These are phyloP conservation scores for Morone chrysops DNA, from an alignment of 2,113 vertebrate genomes.

Conservation along the genomic window DNA sequence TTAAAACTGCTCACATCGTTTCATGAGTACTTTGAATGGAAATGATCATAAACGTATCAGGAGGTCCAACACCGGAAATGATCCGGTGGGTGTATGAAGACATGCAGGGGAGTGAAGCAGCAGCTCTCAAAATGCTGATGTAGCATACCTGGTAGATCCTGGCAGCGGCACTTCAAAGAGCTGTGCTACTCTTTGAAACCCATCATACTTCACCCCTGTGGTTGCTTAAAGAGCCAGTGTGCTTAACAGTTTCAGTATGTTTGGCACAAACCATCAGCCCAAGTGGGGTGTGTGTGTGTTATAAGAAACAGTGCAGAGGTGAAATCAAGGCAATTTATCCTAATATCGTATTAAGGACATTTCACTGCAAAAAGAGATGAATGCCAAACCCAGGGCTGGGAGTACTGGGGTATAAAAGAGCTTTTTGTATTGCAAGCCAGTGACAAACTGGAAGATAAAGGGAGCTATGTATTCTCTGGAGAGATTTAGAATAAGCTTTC, in stretches of 20 bases:
- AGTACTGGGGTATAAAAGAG: conserved; percentile 51
- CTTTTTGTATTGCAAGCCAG: conserved; percentile 58
- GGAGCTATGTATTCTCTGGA: conserved; percentile 55
- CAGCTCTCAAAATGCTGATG: conserved; percentile 84
- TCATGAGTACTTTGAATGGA: conserved; percentile 18
- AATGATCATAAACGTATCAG: conserved; percentile 38
- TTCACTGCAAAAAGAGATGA: conserved; percentile 40
- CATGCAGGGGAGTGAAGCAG: conserved; percentile 49
- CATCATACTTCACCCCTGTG: conserved; percentile 88
- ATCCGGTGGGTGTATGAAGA: conserved; percentile 39
- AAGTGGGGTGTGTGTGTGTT: conserved; percentile 57
- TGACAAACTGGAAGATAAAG: conserved; percentile 69
- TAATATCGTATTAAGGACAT: conserved; percentile 71
- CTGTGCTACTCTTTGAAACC: conserved; percentile 88
- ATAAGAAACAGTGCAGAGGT: conserved; percentile 74
- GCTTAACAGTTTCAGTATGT: conserved; percentile 93
- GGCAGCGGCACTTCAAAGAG: conserved; percentile 92
- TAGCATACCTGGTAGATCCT: conserved; percentile 93
- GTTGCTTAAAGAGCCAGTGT: conserved; percentile 89
- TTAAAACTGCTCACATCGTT: conserved; percentile 19
- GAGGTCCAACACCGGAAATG: conserved; percentile 41
- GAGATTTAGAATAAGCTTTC: conserved; percentile 26
- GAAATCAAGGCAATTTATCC: conserved; percentile 76
- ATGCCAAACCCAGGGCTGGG: conserved; percentile 47
- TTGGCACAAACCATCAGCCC: conserved; percentile 84